These are phyloP conservation scores for Chaetops frenatus DNA, from an alignment of 2,113 vertebrate genomes.

Conservation along the genomic window DNA sequence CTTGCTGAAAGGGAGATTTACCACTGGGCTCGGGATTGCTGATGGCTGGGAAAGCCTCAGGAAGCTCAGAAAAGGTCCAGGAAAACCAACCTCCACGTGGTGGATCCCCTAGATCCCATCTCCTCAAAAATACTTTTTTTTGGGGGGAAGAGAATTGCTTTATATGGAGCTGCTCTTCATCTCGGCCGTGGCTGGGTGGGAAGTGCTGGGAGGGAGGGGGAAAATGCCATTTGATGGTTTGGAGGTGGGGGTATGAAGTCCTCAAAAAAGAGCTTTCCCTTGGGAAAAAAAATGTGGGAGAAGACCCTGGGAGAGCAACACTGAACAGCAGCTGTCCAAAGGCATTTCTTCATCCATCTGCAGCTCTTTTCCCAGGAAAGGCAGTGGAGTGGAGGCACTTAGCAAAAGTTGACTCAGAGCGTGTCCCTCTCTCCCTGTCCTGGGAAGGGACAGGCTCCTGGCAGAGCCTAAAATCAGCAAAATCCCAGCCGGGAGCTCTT, in stretches of 20 bases:
- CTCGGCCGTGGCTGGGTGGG: fast-evolving
- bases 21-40: not conserved
- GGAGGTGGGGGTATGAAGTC: not conserved
- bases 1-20: not conserved
- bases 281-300: not conserved
- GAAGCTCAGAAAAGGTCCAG: not conserved
- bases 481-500: not conserved
- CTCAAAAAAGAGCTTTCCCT: not conserved
- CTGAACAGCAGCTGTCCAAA: not conserved
- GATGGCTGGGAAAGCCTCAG: not conserved
- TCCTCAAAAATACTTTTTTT: not conserved
- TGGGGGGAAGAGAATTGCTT: not conserved
- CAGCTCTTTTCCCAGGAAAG: not conserved
- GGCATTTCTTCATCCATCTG: not conserved
- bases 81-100: not conserved
- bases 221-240: not conserved
- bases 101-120: no score
- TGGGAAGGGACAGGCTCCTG: not conserved
- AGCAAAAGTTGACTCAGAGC: not conserved
- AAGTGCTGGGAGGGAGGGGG: not conserved
- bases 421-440: not conserved
- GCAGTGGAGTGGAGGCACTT: not conserved
- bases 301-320: not conserved
- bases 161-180: not conserved
- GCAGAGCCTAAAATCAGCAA: not conserved